These are phyloP conservation scores for Xenotilapia flavipinnis DNA, from an alignment of 2,113 vertebrate species.

Conservation along the genomic window DNA sequence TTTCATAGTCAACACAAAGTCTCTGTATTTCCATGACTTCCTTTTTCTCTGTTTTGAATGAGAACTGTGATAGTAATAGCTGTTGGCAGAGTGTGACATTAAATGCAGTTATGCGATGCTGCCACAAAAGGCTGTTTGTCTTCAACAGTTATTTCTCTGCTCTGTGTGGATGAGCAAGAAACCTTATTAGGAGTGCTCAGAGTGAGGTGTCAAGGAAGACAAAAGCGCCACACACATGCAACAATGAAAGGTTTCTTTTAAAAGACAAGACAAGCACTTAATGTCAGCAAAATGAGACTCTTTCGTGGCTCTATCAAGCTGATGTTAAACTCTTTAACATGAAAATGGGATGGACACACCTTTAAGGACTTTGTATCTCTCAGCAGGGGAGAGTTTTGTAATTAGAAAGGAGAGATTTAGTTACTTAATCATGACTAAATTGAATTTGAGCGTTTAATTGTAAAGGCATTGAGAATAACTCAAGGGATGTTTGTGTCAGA, in stretches of 20 bases:
- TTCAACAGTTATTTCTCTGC: background rate
- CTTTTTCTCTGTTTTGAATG: background rate
- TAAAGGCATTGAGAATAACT: slow-evolving; percentile 8
- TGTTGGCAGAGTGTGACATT: slow-evolving; percentile 5
- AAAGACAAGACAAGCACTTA: background rate
- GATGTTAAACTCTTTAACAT: background rate
- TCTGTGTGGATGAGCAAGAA: background rate
- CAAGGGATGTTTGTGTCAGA: background rate
- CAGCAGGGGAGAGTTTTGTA: background rate
- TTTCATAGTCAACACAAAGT: background rate
- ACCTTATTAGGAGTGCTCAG: background rate
- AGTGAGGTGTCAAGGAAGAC: background rate
- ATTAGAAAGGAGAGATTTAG: background rate
- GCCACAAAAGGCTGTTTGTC: background rate
- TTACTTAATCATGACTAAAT: background rate
- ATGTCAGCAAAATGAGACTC: background rate
- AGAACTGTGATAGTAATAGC: background rate
- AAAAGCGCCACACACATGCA: background rate
- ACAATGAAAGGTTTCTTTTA: background rate
- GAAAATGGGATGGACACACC: background rate
- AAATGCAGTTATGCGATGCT: background rate
- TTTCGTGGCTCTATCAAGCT: background rate
- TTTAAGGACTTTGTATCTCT: background rate
- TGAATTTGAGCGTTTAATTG: slow-evolving; percentile 22
- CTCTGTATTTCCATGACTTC: background rate